Conservation (phyloP, 2,888 invertebrate species). For the Keiferia lycopersicella region DNA sequence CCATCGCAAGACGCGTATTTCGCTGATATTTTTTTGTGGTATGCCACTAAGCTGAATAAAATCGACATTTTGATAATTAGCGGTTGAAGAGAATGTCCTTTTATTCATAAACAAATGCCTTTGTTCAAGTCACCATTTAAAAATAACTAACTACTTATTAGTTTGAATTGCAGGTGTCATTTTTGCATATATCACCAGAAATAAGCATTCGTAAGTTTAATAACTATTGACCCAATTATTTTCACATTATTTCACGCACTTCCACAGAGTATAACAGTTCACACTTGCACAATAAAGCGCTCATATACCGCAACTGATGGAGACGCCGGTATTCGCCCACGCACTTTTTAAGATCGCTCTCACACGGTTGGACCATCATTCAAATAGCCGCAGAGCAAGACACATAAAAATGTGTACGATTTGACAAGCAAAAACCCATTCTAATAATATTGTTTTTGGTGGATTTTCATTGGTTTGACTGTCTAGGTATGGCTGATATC, state of each 20-base stretch:
- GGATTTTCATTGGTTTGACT: too few species aligned
- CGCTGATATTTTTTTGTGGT: constrained; percentile 88
- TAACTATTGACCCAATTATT: not conserved
- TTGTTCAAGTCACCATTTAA: constrained; percentile 15
- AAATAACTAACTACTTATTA: not conserved
- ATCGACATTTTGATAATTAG: constrained; percentile 87
- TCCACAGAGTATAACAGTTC: not conserved
- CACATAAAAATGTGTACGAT: too few species aligned
- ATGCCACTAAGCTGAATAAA: constrained; percentile 92
- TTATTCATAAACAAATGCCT: not conserved
- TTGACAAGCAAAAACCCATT: too few species aligned
- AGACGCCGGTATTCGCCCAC: constrained; percentile 37
- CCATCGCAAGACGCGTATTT: constrained; percentile 95
- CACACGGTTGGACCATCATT: constrained; percentile 45
- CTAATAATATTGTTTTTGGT: too few species aligned
- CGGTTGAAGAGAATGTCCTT: not conserved
- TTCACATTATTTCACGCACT: not conserved
- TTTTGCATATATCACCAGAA: not conserved
- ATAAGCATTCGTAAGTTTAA: too few species aligned
- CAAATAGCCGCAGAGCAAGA: constrained; percentile 41
- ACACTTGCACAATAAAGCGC: constrained; percentile 26
- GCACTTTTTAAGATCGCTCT: constrained; percentile 40
- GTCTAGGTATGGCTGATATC: too few species aligned
- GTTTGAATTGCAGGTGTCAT: not conserved
- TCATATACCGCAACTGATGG: constrained; percentile 41